Percentiles rank a stretch among this genome's conserved stretches.
These are phyloP conservation scores for Venturia canescens DNA, from an alignment of 1,140 invertebrate genomes.

Conservation along the genomic window DNA sequence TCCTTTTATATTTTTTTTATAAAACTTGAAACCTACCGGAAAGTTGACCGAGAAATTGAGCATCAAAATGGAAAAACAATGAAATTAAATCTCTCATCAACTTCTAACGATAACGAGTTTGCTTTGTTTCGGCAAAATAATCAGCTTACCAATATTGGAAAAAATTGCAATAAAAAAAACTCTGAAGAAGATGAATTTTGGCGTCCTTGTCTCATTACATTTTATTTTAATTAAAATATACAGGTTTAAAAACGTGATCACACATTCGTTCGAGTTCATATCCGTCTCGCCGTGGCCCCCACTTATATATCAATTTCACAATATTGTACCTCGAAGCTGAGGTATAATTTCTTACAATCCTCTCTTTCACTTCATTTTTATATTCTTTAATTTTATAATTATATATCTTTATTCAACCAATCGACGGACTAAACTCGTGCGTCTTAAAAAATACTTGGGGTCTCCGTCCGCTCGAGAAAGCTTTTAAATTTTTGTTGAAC, in stretches of 20 bases:
- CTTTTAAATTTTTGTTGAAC: conserved; percentile 49
- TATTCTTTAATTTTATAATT: neutral
- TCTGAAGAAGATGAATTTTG: conserved; percentile 33
- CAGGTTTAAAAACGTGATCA: conserved; percentile 67
- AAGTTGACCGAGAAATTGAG: too few relatives aligned
- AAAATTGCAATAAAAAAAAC: too few relatives aligned
- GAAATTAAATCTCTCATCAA: too few relatives aligned
- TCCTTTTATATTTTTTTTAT: too few relatives aligned
- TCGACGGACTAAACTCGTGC: conserved; percentile 33
- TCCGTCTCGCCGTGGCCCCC: conserved; percentile 38
- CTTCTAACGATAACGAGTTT: too few relatives aligned
- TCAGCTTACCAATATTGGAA: too few relatives aligned
- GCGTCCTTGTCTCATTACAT: conserved; percentile 55
- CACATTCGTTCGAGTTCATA: conserved; percentile 64
- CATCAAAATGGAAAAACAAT: too few relatives aligned
- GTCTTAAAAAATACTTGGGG: conserved; percentile 60
- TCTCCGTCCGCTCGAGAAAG: conserved; percentile 39
- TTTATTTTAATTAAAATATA: conserved; percentile 71
- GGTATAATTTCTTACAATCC: neutral
- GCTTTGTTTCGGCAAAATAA: too few relatives aligned
- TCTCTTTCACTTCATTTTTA: conserved; percentile 9
- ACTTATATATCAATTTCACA: conserved; percentile 5
- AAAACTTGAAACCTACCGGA: too few relatives aligned
- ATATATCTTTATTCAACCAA: conserved; percentile 32
- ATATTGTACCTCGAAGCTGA: neutral